Base-by-base conservation (phyloP, 2,113 vertebrate species). In the Caloenas nicobarica region DNA sequence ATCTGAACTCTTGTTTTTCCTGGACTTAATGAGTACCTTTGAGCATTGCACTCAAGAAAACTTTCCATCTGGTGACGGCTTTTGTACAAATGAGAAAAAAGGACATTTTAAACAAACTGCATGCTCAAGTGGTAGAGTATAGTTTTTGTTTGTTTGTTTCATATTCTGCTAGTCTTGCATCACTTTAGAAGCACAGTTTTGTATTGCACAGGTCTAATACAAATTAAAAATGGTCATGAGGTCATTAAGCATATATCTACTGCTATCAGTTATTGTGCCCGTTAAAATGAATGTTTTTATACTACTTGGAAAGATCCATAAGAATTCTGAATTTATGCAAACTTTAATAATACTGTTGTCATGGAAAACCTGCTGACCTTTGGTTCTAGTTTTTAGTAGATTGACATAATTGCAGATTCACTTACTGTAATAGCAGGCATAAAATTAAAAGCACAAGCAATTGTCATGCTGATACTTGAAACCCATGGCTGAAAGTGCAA, bases 41-140 rank as follows among this genome's bases (percentile, higher is more conserved):
- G 89, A 95, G 76, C 91, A 96, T 95, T 97, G 92, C 94, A 94
- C 78, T 84, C 51, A 86, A 96, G 95, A 93, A 89, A 42, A 58
- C 62, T 85, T 96, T 92, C 89, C 48, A 83, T 88, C 46, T 81
- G 71, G 25, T 93, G 87, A 95, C 23, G 24, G 53, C 54, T 76
- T 96, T 96, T 89, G 88, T 94, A 96, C 88, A 96, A 96, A 95
- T 81, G 82, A 96, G 80, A 93, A 88, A 93, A 97, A 96, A 95
- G 51, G 73, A 85, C 77, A 79, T 74, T 95, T 97, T 93, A 97
- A 96, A 89, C 72, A 93, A 97, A 94, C 81, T 86, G 61, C 54
- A 71, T 88, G 62, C 82, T 92, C 51, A 89, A 61, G 65, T 74
- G 46, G 33, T 71, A 78, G 66, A 50, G 19, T 44, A 16, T 56